phyloP scores from a whole-genome alignment of 2,888 invertebrate species.

The Marasmarcha lunaedactyla region DNA sequence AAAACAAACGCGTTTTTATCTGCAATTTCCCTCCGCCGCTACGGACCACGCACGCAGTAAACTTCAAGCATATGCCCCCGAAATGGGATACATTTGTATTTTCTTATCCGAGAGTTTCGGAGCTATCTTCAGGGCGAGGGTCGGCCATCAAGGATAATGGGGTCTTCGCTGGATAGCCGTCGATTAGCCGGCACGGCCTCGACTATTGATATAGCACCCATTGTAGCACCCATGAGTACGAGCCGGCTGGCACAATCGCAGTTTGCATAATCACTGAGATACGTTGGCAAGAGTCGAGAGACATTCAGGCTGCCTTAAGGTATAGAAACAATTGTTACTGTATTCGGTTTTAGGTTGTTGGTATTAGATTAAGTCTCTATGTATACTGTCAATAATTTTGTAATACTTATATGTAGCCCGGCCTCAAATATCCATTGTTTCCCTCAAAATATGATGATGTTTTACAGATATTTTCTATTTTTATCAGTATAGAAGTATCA shows the following conservation, averaged over 20 bases:
- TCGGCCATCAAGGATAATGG: slow-evolving; percentile 49
- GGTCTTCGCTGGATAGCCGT: slow-evolving; percentile 44
- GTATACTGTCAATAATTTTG: no score
- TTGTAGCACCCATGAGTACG: slow-evolving; percentile 12
- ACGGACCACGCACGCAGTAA: neutral
- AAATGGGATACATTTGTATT: slow-evolving; percentile 12
- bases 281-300: neutral
- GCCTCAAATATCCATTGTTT: no score
- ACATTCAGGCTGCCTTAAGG: no score
- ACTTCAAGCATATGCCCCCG: neutral
- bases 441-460: no score
- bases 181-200: slow-evolving; percentile 51
- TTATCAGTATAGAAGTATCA: no score
- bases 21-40: no score
- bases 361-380: no score
- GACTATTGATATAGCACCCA: slow-evolving; percentile 36
- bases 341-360: no score
- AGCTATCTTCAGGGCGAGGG: slow-evolving; percentile 24
- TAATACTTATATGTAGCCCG: no score
- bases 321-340: no score
- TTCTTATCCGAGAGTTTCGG: slow-evolving; percentile 13
- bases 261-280: neutral
- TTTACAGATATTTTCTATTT: no score
- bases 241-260: neutral
- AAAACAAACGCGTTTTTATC: no score